These are phyloP conservation scores for Andrena marginata DNA, from an alignment of 2,888 invertebrate genomes.

Conservation along the genomic window DNA sequence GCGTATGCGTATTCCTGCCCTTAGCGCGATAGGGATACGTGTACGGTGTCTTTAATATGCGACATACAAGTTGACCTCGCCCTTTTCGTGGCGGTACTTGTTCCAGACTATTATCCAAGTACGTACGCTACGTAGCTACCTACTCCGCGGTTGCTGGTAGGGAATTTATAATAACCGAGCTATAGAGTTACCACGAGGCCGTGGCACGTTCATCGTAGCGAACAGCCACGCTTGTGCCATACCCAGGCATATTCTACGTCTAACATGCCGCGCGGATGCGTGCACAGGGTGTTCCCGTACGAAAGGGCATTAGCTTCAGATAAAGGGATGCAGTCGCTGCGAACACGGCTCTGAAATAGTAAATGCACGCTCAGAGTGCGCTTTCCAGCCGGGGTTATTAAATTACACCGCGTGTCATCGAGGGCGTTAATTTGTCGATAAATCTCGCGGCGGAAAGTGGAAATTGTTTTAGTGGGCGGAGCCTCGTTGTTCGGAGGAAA, in stretches of 20 bases:
- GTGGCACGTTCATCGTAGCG: constrained; percentile 61
- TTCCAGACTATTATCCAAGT: constrained; percentile 78
- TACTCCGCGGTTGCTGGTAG: constrained; percentile 75
- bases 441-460: background rate
- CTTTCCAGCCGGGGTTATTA: constrained; percentile 59
- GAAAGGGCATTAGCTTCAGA: constrained; percentile 7
- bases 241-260: constrained; percentile 6
- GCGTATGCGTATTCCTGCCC: constrained; percentile 66
- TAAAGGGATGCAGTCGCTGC: constrained; percentile 3
- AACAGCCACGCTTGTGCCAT: constrained; percentile 43
- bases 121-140: constrained; percentile 72
- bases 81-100: constrained; percentile 78
- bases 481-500: no score
- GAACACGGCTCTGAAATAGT: constrained; percentile 1
- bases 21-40: constrained; percentile 51
- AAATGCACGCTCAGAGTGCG: background rate
- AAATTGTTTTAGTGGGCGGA: background rate
- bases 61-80: constrained; percentile 79
- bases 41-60: constrained; percentile 78
- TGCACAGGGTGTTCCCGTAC: background rate
- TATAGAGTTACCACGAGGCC: constrained; percentile 63
- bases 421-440: background rate
- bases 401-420: constrained; percentile 58
- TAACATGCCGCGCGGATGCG: constrained; percentile 4
- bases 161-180: constrained; percentile 81